Conservation (phyloP, 2,113 vertebrate species). For the Cololabis saira region DNA sequence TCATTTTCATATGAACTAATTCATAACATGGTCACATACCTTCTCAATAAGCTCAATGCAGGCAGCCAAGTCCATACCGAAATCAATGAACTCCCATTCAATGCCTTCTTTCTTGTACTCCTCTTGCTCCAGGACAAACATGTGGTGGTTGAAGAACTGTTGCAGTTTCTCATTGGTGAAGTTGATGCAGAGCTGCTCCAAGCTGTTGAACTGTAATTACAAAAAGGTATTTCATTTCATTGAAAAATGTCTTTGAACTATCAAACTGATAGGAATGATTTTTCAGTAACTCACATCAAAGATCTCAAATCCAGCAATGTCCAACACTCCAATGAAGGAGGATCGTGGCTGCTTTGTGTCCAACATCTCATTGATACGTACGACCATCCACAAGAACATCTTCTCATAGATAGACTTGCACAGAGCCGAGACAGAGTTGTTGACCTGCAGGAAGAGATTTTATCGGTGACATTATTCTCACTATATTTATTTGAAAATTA, state of each 20-base stretch:
- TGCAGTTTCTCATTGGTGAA: constrained; percentile 93
- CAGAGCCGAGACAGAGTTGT: constrained; percentile 76
- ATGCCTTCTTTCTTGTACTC: constrained; percentile 86
- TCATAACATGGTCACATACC: constrained; percentile 64
- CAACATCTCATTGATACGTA: constrained; percentile 84
- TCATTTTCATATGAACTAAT: background rate
- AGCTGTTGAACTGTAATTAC: constrained; percentile 84
- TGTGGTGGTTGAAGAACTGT: constrained; percentile 90
- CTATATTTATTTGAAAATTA: too few relatives aligned
- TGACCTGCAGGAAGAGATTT: constrained; percentile 60
- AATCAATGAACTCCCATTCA: constrained; percentile 89
- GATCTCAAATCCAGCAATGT: constrained; percentile 85
- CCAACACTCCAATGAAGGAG: constrained; percentile 83
- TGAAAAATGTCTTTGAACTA: background rate
- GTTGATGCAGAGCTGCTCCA: constrained; percentile 91
- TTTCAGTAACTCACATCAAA: constrained; percentile 80
- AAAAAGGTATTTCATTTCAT: background rate
- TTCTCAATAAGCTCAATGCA: constrained; percentile 92
- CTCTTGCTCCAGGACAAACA: constrained; percentile 88
- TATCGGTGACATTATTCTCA: background rate
- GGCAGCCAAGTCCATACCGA: constrained; percentile 90
- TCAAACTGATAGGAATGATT: background rate
- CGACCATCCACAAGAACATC: constrained; percentile 85
- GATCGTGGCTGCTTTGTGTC: constrained; percentile 79
- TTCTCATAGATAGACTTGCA: constrained; percentile 82